These are phyloP conservation scores for Sycophaga agraensis DNA, from an alignment of 1,140 invertebrate genomes.

Conservation along the genomic window DNA sequence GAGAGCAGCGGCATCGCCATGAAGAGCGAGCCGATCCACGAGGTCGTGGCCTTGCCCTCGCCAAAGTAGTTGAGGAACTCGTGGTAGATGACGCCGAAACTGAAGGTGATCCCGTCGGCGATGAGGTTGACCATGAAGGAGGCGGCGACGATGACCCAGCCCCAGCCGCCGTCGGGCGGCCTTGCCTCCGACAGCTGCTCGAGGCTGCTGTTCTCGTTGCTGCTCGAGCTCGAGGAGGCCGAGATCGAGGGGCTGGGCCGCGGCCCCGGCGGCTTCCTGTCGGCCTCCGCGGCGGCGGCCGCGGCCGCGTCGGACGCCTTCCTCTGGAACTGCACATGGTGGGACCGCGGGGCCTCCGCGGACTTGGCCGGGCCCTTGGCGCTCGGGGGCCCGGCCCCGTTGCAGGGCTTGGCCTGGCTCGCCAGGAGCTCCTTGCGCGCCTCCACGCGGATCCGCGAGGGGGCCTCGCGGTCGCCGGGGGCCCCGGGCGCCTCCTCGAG, in stretches of 20 bases:
- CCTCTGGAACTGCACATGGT: slow-evolving; percentile 69
- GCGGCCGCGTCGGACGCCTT: no score
- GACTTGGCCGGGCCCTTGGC: no score
- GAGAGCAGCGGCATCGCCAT: slow-evolving; percentile 88
- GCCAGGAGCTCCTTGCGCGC: no score
- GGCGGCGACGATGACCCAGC: slow-evolving; percentile 80
- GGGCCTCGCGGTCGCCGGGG: no score
- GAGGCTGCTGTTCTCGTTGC: slow-evolving; percentile 64
- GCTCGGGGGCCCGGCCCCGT: no score
- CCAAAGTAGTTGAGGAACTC: slow-evolving; percentile 85
- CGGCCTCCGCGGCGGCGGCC: slow-evolving; percentile 49
- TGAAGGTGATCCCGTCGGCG: slow-evolving; percentile 90
- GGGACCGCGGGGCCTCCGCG: not conserved
- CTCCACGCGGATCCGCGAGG: no score
- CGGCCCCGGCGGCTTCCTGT: slow-evolving; percentile 44
- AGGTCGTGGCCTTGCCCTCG: slow-evolving; percentile 80
- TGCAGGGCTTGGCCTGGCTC: no score
- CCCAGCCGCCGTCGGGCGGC: slow-evolving; percentile 77
- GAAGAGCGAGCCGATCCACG: slow-evolving; percentile 86
- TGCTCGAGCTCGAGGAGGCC: slow-evolving; percentile 53
- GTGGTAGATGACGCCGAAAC: slow-evolving; percentile 87
- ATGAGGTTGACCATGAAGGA: slow-evolving; percentile 90
- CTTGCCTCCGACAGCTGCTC: slow-evolving; percentile 64
- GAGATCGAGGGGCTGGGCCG: slow-evolving; percentile 51
- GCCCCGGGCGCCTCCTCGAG: no score